Conservation (phyloP, 2,888 invertebrate species). For the Dasysyrphus tricinctus region DNA sequence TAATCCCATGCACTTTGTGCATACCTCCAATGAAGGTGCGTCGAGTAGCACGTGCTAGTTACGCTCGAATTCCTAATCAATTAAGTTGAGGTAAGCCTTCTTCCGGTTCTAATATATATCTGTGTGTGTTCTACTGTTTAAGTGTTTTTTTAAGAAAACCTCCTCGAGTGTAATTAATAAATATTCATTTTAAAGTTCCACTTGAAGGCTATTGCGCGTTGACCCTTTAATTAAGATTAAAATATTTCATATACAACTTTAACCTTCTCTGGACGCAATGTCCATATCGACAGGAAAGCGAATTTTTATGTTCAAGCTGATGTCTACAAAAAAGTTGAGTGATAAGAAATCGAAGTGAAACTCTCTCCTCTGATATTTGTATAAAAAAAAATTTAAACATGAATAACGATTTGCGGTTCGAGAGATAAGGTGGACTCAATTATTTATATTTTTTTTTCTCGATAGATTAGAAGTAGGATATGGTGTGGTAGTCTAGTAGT, state of each 20-base stretch:
- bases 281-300: constrained; percentile 1
- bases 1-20: constrained; percentile 26
- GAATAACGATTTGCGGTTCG: constrained; percentile 12
- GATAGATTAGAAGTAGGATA: constrained; percentile 11
- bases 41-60: constrained; percentile 69
- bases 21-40: constrained; percentile 75
- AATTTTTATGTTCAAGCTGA: constrained; percentile 33
- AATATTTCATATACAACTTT: constrained; percentile 27
- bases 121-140: constrained; percentile 40
- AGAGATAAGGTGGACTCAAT: constrained; percentile 24
- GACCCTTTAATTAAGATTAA: constrained; percentile 57
- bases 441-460: neutral
- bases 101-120: constrained; percentile 27
- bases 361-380: constrained; percentile 4
- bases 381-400: neutral
- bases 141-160: neutral
- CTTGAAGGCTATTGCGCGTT: constrained; percentile 56
- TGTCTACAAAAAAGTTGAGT: constrained; percentile 26
- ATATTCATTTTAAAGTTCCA: neutral
- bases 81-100: constrained; percentile 36
- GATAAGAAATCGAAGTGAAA: constrained; percentile 19
- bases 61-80: constrained; percentile 53
- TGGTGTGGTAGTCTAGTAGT: constrained; percentile 1
- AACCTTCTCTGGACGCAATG: constrained; percentile 37
- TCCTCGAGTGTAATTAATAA: neutral